phyloP scores from a whole-genome alignment of 2,113 vertebrate species.

The Benitochromis conjunctus region DNA sequence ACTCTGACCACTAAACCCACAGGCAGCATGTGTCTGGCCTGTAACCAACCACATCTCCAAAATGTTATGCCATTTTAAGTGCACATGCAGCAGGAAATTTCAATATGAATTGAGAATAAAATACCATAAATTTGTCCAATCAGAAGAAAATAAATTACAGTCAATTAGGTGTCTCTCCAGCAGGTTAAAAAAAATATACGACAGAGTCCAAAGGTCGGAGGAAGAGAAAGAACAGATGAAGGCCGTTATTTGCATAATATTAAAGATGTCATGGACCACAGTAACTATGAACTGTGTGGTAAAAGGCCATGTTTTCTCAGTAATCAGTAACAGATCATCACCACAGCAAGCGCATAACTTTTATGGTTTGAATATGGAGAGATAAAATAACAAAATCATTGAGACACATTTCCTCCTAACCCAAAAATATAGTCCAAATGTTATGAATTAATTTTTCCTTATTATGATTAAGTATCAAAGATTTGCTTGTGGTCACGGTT shows the following conservation, averaged over 20 bases:
- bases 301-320: neutral
- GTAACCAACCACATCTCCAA: neutral
- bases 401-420: neutral
- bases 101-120: neutral
- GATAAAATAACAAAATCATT: neutral
- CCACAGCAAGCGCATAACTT: neutral
- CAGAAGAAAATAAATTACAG: neutral
- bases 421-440: neutral
- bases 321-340: neutral
- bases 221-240: neutral
- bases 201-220: conserved; percentile 14
- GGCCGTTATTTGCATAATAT: conserved; percentile 14
- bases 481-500: neutral
- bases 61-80: neutral
- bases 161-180: neutral
- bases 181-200: neutral
- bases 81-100: neutral
- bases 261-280: conserved; percentile 19
- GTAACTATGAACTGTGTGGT: neutral
- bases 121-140: neutral
- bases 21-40: neutral
- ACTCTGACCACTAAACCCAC: neutral
- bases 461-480: neutral
- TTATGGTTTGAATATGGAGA: neutral
- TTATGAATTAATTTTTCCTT: neutral